Conservation (phyloP, 92 coral and sea anemone genomes). For the Muricea muricata region DNA sequence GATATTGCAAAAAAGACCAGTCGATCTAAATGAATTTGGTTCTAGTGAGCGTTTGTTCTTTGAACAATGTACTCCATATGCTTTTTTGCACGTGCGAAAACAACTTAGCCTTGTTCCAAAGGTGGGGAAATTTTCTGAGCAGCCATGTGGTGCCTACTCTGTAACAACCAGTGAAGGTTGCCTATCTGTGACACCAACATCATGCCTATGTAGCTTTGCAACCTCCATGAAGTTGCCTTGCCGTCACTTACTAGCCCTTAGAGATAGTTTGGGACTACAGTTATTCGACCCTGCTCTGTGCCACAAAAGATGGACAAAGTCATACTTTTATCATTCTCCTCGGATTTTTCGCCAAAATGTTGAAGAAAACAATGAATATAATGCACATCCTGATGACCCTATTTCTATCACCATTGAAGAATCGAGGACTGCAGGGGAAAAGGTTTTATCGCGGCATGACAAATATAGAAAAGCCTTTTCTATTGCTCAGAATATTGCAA, state of each 20-base stretch:
- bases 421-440: background rate
- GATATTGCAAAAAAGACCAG: slow-evolving; percentile 58
- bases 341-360: slow-evolving; percentile 20
- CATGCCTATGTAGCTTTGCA: slow-evolving; percentile 36
- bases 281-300: slow-evolving; percentile 20
- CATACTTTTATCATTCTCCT: slow-evolving; percentile 31
- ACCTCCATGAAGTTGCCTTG: slow-evolving; percentile 58
- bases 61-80: slow-evolving; percentile 53
- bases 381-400: background rate
- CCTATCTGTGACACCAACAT: background rate
- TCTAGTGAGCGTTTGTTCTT: slow-evolving; percentile 21
- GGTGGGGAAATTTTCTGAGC: background rate
- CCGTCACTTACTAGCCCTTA: slow-evolving; percentile 49
- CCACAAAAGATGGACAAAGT: slow-evolving; percentile 50
- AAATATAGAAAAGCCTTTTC: slow-evolving; percentile 49
- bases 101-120: slow-evolving; percentile 27
- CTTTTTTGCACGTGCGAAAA: slow-evolving; percentile 40
- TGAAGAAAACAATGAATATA: background rate
- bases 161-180: background rate
- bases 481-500: slow-evolving; percentile 50
- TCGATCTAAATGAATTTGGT: slow-evolving; percentile 27
- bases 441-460: slow-evolving; percentile 50
- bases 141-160: background rate
- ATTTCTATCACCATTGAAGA: slow-evolving; percentile 3
- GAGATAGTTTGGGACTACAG: slow-evolving; percentile 21